Percentiles rank a stretch among this genome's conserved stretches.
Evolutionary conservation across 2,113 vertebrate genomes (phyloP).

Genomic region (Ageneiosus marmoratus): DNA sequence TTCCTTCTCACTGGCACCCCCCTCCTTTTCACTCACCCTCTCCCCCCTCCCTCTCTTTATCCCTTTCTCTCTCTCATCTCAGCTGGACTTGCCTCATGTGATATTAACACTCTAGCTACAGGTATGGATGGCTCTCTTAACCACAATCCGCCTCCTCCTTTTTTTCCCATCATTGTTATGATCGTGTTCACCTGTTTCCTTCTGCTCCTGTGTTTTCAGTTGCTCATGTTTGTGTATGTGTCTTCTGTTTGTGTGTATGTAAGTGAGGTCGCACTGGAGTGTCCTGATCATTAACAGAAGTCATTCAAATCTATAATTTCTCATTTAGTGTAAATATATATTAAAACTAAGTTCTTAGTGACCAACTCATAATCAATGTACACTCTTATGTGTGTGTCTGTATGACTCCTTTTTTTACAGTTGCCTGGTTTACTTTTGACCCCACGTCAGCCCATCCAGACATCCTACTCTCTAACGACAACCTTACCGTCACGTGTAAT

Average conservation of each 20-base stretch:
- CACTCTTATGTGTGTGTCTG: constrained; percentile 10
- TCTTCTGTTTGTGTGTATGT: constrained; percentile 16
- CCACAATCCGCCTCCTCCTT: constrained; percentile 30
- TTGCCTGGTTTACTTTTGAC: constrained; percentile 97
- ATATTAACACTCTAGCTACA: constrained; percentile 93
- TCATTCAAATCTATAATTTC: constrained; percentile 10
- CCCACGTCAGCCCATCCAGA: constrained; percentile 89
- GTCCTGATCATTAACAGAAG: neutral
- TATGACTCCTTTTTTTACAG: constrained; percentile 64
- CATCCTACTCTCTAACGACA: constrained; percentile 97
- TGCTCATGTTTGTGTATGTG: constrained; percentile 7
- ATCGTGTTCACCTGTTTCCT: constrained; percentile 41
- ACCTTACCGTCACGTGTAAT: constrained; percentile 96
- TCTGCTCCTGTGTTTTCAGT: constrained; percentile 30
- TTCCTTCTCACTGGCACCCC: constrained; percentile 50
- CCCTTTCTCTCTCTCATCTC: constrained; percentile 68
- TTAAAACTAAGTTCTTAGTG: neutral
- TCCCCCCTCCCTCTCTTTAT: constrained; percentile 48
- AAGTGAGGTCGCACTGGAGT: constrained; percentile 15
- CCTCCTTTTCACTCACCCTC: constrained; percentile 11
- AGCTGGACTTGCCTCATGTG: constrained; percentile 88
- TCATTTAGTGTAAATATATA: neutral
- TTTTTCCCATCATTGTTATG: constrained; percentile 55
- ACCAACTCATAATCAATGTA: neutral
- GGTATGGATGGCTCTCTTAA: constrained; percentile 78